phyloP scores from a whole-genome alignment of 2,888 invertebrate species.

The Antheraea yamamai region DNA sequence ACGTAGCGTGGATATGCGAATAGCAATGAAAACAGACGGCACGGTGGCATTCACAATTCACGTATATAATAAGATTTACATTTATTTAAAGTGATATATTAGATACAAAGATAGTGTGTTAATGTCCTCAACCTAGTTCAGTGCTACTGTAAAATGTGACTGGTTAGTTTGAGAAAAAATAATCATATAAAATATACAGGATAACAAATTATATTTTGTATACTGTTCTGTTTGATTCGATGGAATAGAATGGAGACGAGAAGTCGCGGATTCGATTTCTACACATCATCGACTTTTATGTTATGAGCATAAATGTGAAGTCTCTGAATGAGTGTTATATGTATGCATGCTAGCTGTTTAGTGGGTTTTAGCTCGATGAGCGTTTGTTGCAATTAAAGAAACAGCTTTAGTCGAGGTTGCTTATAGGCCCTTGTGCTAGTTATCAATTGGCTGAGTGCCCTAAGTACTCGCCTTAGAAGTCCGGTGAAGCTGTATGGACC shows the following conservation, averaged over 20 bases:
- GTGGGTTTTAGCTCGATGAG: no score
- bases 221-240: not conserved
- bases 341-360: no score
- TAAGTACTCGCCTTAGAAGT: no score
- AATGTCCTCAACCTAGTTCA: not conserved
- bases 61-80: not conserved
- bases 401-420: no score
- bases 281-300: no score
- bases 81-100: slow-evolving; percentile 1
- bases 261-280: no score
- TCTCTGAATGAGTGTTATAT: no score
- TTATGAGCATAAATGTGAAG: no score
- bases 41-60: not conserved
- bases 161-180: not conserved
- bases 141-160: not conserved
- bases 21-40: slow-evolving; percentile 7
- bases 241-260: not conserved
- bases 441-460: no score
- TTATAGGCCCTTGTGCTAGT: no score
- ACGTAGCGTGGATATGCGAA: not conserved
- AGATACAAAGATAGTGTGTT: not conserved
- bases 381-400: no score
- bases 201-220: not conserved
- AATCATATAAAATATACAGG: not conserved
- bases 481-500: no score